Evolutionary conservation across 2,797 vertebrate genomes (phyloP), one percentile per base, ranked within the genome.

Genomic region (Cottoperca gobio): DNA sequence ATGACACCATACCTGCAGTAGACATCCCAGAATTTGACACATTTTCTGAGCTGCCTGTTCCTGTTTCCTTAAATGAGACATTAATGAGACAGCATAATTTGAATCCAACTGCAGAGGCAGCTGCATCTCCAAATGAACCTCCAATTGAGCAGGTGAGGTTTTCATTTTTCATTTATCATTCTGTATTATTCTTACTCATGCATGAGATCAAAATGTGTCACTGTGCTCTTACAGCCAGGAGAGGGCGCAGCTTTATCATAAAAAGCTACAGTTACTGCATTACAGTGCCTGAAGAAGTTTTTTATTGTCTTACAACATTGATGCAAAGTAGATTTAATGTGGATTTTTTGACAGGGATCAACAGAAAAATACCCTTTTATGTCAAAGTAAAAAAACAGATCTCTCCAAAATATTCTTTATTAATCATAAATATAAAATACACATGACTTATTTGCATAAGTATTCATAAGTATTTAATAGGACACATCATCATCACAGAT

Each of bases 121-220:
- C 2, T 14, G 40, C 46, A 8, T 46, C 64, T 21, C 9, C 53
- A 23, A 21, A 55, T 1, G 3, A 45, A 17, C 8, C 42, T 62
- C 19, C n/a, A 9, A 31, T 2, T 14, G 19, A 65, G 50, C 72
- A 89, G 93, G 93, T 94, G 78, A 73, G 69, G 1, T 7, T 33
- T 6, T 17, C 2, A 0, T 3, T 21, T 11, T 26, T 33, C 2
- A 35, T 42, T 66, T 12, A 23, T 58, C 16, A 10, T 8, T 23
- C 14, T 46, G 6, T 2, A 3, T 40, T 1, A 1, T 24, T 26
- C 3, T 43, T 16, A 52, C 8, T 10, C 2, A 4, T 8, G 19
- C 8, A 0, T 6, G 5, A 26, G 3, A 3, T 39, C 8, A 9
- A 49, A 40, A 37, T 8, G 3, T 64, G 39, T 9, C 11, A 50